Base-by-base conservation (phyloP, 2,888 invertebrate genomes). In the Rotaria macrura region DNA sequence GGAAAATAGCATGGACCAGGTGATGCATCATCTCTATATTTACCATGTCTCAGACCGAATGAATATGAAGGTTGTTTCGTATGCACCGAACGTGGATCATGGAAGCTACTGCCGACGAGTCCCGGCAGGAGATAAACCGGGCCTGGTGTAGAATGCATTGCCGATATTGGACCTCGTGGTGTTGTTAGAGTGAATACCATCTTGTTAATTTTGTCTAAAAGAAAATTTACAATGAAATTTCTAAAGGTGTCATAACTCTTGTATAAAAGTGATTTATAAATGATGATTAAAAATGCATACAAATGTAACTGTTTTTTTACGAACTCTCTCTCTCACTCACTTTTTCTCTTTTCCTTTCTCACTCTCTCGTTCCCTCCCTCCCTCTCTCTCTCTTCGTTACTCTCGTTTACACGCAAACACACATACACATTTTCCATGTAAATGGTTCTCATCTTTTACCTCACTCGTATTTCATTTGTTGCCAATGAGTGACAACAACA, bases 131-230 rank as follows among this genome's bases (percentile, higher is more conserved):
- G 88, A 85, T 90, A 90, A 87, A 89, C 89, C 0, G 90, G 90
- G 47, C 90, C 90, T 1, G 90, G 90, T 86, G 89, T 89, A 87
- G 89, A 88, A 88, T 89, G 89, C 89, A 89, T 89, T 74, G 90
- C 89, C 85, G 89, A 89, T 57, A 90, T 90, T 25, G 89, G 90
- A 83, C 88, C 89, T 52, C 89, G 65, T 65, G 65, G 65, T 65
- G 14, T 65, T 20, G 65, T 65, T 20, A 20, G 17, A 0, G 65
- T 65, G 17, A 5, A 65, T 29, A 65, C 65, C 65, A 65, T 65
- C 17, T 6, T 65, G 17, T 20, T 65, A 34, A 34, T 34, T 65
- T 1, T 34, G 34, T 65, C 65, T 65, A 65, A 6, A 65, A 65
- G 65, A 65, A 34, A 65, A 25, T 25, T 54, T 23, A 23, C 52